Evolutionary conservation across 2,888 invertebrate species (phyloP), one percentile per base, ranked within the genome.

Genomic region (Andrena minutula): DNA sequence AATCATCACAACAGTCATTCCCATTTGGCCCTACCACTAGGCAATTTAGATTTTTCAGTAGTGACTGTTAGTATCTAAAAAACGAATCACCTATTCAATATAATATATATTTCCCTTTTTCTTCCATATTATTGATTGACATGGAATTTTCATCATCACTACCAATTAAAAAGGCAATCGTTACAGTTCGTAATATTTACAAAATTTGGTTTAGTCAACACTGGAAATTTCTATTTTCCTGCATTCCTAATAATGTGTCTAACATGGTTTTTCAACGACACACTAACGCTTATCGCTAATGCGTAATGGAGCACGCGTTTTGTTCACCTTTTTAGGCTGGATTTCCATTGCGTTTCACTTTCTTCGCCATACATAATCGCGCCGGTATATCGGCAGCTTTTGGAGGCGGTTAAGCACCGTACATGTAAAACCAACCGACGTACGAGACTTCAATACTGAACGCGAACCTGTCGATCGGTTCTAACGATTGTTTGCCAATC

Each of bases 301-400:
- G 61, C 75, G 64, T 70, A 82, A 82, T 75, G 73, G 74, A 61
- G 35, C 49, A n/a, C 66, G n/a, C 26, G 56, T 53, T 79, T 75
- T 79, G 70, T 77, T 83, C 79, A 61, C 74, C 70, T 69, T 85
- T 72, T 71, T 58, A 56, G 76, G 61, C 51, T 41, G 60, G 65
- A 66, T 79, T 85, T 86, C 66, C 66, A 84, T 60, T 63, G 77
- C 74, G 70, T 85, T 82, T 85, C 78, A 83, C 85, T 86, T 86
- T 84, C 82, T 35, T 64, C 63, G 47, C 75, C 85, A 72, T 63
- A 75, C 75, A 84, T 76, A 75, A 82, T 79, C 74, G 61, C 35
- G 30, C 7, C 20, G 7, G 47, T 61, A 32, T 80, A 79, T 71
- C 79, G 65, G 51, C 61, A 78, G 68, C 53, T 30, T 60, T 80